Evolutionary conservation across 2,113 vertebrate species (phyloP).

Genomic region (Onychostruthus taczanowskii): DNA sequence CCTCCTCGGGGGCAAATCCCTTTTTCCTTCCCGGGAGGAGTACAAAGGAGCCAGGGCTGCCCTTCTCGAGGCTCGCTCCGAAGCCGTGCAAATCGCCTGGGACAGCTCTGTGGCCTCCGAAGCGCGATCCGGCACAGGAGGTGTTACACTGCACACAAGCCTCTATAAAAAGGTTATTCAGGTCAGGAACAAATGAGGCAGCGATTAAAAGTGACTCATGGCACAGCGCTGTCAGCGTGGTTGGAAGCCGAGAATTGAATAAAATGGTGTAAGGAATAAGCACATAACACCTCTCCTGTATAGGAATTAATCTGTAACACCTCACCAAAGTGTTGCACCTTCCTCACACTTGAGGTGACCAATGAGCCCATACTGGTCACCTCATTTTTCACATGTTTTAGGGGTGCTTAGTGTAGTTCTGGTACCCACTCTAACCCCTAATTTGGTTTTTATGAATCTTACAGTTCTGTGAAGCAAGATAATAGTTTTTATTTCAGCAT

Average conservation of each 20-base stretch:
- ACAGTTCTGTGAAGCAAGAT: neutral
- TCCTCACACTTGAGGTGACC: neutral
- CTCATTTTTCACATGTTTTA: neutral
- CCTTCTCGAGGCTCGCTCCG: neutral
- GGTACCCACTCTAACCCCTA: neutral
- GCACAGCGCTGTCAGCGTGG: neutral
- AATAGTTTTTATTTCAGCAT: neutral
- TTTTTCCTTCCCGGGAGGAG: too few relatives aligned
- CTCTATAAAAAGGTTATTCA: neutral
- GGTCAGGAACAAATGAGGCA: neutral
- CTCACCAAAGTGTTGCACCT: neutral
- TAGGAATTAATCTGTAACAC: neutral
- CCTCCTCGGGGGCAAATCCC: too few relatives aligned
- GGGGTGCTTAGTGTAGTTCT: neutral
- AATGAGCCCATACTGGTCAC: neutral
- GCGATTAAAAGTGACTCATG: neutral
- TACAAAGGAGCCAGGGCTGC: accelerated
- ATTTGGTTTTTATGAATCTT: neutral
- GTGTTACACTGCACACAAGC: accelerated
- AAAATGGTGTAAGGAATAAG: neutral
- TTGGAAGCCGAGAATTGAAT: neutral
- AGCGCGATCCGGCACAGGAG: accelerated
- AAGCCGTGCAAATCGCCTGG: accelerated
- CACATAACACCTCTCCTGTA: neutral
- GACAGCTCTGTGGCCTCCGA: neutral